Conservation (phyloP, 2,113 vertebrate genomes). For the Zeus faber region DNA sequence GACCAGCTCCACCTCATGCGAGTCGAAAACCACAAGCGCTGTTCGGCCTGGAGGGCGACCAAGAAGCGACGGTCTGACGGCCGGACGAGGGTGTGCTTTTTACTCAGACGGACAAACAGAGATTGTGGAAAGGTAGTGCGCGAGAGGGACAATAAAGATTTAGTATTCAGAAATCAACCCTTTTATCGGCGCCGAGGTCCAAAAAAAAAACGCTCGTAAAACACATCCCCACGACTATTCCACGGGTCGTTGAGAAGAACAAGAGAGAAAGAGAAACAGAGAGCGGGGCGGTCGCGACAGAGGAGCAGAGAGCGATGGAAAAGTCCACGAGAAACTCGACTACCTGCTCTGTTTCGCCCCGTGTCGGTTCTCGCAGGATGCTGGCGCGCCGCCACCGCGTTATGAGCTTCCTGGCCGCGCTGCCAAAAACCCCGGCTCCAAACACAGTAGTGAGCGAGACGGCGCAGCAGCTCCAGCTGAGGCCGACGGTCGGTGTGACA, state of each 20-base stretch:
- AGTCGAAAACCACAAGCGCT: slow-evolving; percentile 84
- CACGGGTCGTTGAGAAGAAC: too few relatives aligned
- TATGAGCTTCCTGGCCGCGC: too few relatives aligned
- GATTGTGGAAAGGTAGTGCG: background rate
- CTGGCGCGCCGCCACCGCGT: too few relatives aligned
- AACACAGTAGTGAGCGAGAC: slow-evolving; percentile 26
- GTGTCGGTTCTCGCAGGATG: too few relatives aligned
- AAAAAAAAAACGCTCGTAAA: too few relatives aligned
- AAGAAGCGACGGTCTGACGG: slow-evolving; percentile 67
- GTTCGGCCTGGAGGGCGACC: slow-evolving; percentile 78
- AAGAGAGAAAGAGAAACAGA: background rate
- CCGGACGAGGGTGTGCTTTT: slow-evolving; percentile 16
- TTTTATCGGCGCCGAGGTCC: too few relatives aligned
- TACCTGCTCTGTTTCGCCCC: too few relatives aligned
- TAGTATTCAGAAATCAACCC: too few relatives aligned
- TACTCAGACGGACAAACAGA: slow-evolving; percentile 21
- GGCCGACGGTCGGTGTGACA: slow-evolving; percentile 4
- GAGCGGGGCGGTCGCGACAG: background rate
- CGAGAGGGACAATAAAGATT: too few relatives aligned
- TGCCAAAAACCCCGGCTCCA: too few relatives aligned
- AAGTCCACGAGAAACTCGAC: too few relatives aligned
- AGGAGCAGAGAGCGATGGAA: background rate
- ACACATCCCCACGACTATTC: too few relatives aligned
- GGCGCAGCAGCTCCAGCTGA: slow-evolving; percentile 10
- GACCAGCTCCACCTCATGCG: slow-evolving; percentile 84